These are phyloP conservation scores for Girardinus metallicus DNA, from an alignment of 2,797 vertebrate species.

Conservation along the genomic window DNA sequence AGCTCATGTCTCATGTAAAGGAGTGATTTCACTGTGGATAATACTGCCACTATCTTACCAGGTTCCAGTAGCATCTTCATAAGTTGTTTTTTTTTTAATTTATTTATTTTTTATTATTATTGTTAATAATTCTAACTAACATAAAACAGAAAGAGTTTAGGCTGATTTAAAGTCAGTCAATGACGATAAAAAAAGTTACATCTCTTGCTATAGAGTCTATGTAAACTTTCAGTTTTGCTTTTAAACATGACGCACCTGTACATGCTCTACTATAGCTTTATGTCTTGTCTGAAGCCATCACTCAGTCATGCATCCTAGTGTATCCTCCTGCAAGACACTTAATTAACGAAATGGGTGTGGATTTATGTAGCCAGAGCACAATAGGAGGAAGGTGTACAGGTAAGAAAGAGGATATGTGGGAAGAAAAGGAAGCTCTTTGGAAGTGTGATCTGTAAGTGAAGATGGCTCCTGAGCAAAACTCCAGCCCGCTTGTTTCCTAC, in stretches of 20 bases:
- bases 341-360: constrained; percentile 54
- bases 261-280: background rate
- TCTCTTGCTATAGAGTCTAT: background rate
- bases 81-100: background rate
- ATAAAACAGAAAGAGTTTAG: background rate
- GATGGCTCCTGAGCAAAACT: constrained; percentile 21
- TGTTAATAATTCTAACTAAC: background rate
- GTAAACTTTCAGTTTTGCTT: background rate
- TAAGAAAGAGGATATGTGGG: constrained; percentile 22
- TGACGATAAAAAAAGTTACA: background rate
- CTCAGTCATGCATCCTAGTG: constrained; percentile 27
- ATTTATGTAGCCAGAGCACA: constrained; percentile 22
- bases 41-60: background rate
- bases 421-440: constrained; percentile 29
- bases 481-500: constrained; percentile 34
- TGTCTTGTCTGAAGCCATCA: constrained; percentile 9
- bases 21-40: background rate
- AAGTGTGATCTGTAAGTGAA: constrained; percentile 40
- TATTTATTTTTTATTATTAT: no score
- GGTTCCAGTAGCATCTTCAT: background rate
- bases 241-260: background rate
- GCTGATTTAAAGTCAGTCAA: background rate
- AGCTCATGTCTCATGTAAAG: background rate
- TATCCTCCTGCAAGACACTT: constrained; percentile 42
- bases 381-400: constrained; percentile 20